These are phyloP conservation scores for Isaurus tuberculatus DNA, from an alignment of 92 coral and sea anemone species.

Conservation along the genomic window DNA sequence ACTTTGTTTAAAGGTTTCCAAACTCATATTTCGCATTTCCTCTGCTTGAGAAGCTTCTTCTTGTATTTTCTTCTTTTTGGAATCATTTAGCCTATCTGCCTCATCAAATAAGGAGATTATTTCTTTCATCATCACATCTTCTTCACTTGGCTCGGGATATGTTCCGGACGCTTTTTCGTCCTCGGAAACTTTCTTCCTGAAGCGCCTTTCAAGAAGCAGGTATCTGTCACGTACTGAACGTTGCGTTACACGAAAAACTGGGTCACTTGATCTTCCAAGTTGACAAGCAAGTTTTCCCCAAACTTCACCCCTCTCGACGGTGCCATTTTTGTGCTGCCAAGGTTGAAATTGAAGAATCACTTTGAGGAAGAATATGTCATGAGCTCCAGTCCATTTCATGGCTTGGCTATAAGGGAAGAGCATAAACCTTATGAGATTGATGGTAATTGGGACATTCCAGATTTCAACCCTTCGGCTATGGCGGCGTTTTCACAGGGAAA, in stretches of 20 bases:
- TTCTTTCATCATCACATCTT: slow-evolving; percentile 60
- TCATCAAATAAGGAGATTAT: slow-evolving; percentile 58
- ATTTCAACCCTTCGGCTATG: slow-evolving; percentile 29
- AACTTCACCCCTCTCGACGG: slow-evolving; percentile 44
- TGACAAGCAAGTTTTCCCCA: slow-evolving; percentile 34
- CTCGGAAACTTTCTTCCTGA: slow-evolving; percentile 56
- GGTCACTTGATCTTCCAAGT: slow-evolving; percentile 3
- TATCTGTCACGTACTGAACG: slow-evolving; percentile 42
- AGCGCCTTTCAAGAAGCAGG: slow-evolving; percentile 57
- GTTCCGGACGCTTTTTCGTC: slow-evolving; percentile 59
- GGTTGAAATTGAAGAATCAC: slow-evolving; percentile 35
- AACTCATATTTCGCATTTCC: slow-evolving; percentile 57
- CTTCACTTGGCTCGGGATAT: slow-evolving; percentile 58
- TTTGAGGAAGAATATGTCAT: slow-evolving; percentile 42
- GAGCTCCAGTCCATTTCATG: slow-evolving; percentile 69
- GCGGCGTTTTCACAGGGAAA: slow-evolving; percentile 24
- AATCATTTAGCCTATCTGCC: slow-evolving; percentile 44
- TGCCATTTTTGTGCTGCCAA: slow-evolving; percentile 45
- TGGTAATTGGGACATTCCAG: slow-evolving; percentile 47
- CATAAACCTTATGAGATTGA: slow-evolving; percentile 34
- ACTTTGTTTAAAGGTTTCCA: slow-evolving; percentile 55
- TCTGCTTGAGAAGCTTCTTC: slow-evolving; percentile 51
- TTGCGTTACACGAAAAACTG: slow-evolving; percentile 13
- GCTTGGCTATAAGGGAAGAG: slow-evolving; percentile 49
- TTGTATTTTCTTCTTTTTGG: slow-evolving; percentile 55